Percentiles rank a stretch among this genome's conserved stretches.
Evolutionary conservation across 1,140 invertebrate species (phyloP).

Genomic region (Diorhabda sublineata): DNA sequence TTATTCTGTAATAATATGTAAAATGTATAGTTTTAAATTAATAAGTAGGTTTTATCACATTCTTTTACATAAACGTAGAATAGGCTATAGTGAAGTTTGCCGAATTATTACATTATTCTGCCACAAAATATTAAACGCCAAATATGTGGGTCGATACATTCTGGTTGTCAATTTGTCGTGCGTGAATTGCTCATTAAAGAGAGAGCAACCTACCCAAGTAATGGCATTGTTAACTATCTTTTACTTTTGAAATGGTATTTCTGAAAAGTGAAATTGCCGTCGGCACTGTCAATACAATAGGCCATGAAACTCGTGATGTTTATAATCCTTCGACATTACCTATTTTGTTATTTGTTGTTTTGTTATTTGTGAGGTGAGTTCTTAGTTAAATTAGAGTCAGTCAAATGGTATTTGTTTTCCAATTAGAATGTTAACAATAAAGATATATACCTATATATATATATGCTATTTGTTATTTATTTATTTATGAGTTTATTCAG

Average conservation of each 20-base stretch:
- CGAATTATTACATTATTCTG: no score
- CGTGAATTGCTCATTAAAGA: background rate
- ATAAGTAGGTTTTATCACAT: no score
- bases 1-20: no score
- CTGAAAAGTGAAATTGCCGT: background rate
- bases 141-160: background rate
- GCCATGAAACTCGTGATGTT: background rate
- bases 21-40: no score
- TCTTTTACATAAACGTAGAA: no score
- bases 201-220: background rate
- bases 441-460: background rate
- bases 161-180: background rate
- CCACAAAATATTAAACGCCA: no score
- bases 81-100: no score
- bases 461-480: no score
- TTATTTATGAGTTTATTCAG: no score
- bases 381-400: background rate
- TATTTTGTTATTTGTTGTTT: background rate
- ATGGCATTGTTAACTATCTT: background rate
- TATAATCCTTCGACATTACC: background rate
- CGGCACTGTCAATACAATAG: background rate
- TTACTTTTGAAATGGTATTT: background rate
- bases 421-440: background rate
- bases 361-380: background rate
- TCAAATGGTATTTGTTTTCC: background rate